Base-by-base conservation (phyloP, 2,797 vertebrate species). In the Margarornis squamiger region DNA sequence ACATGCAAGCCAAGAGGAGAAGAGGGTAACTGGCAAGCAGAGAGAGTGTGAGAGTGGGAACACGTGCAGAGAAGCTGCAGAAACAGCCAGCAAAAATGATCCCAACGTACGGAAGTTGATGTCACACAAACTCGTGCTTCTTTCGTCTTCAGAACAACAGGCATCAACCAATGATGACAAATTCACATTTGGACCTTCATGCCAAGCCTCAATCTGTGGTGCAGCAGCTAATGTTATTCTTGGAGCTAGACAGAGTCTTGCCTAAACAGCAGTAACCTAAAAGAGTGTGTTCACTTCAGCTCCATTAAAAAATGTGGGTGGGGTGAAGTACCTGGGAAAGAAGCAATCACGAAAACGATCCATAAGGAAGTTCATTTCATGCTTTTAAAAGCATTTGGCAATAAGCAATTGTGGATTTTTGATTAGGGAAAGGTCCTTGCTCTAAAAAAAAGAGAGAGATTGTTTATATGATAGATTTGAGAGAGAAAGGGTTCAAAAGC, bases 251-350 rank as follows among this genome's bases (percentile, higher is more conserved):
- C 27, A 74, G 21, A 87, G 61, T 89, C 63, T 90, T 94, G 91
- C 86, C 88, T 84, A 92, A 91, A 92, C 67, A 89, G 80, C 90
- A 88, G 80, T 49, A 90, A 76, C 77, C 86, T 81, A 48, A 75
- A 81, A 61, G 63, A 61, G 45, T 43, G 34, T 79, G 68, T 62
- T 95, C 93, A 62, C 72, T 96, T 92, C 45, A 90, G 79, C 63
- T 92, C 93, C 92, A 89, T 94, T 82, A 81, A 95, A 96, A 95
- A 93, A 96, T 87, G 88, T 90, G 93, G 93, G 95, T 95, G 95
- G 95, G 74, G 93, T 95, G 67, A 94, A 95, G 62, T 83, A 91
- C 68, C 95, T 71, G 90, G 88, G 95, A 96, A 96, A 97, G 81
- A 93, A 88, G 67, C 52, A 92, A 93, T 87, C 74, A 74, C 63